Base-by-base conservation (phyloP, 2,113 vertebrate species). In the Urocitellus parryii region DNA sequence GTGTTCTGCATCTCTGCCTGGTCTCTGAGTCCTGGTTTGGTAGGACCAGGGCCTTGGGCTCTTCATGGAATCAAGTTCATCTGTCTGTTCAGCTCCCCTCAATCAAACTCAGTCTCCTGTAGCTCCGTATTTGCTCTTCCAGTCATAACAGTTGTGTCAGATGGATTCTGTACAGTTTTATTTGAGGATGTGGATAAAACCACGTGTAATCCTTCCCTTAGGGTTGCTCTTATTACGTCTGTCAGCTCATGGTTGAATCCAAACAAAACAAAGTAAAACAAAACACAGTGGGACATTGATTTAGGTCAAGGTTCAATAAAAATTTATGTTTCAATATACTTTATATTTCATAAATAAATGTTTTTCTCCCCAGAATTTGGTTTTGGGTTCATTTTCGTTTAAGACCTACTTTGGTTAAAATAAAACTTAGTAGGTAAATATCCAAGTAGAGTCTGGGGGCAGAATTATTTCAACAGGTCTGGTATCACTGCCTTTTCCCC, bases 401-500 rank as follows among this genome's bases (percentile, higher is more conserved):
- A 90, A 76, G 42, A 86, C 37, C 29, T 39, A 45, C 61, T 24
- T 90, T 70, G 72, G 37, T 91, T 93, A 85, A 95, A 94, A 85
- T 82, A 68, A 96, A 76, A 48, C 53, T 63, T 56, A 91, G 78
- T 56, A 20, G 34, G 22, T 34, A 48, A 14, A 72, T 78, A 4
- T 96, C 48, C 51, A 32, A 13, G 48, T 83, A 45, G 68, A 83
- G 25, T 88, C n/a, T 78, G 20, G 65, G 76, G 72, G 58, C 39
- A 61, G 85, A 88, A 70, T 89, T 92, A 37, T 94, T 83, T 93
- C 85, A n/a, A 48, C 8, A 37, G 65, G 17, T 87, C 53, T 39
- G 22, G 25, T 88, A 22, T 72, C 53, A 39, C 53, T 79, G 32
- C 82, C 29, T 91, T 77, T 82, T 37, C 39, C 17, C 51, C 32